Base-by-base conservation (phyloP, 2,113 vertebrate species). In the Lepus americanus region DNA sequence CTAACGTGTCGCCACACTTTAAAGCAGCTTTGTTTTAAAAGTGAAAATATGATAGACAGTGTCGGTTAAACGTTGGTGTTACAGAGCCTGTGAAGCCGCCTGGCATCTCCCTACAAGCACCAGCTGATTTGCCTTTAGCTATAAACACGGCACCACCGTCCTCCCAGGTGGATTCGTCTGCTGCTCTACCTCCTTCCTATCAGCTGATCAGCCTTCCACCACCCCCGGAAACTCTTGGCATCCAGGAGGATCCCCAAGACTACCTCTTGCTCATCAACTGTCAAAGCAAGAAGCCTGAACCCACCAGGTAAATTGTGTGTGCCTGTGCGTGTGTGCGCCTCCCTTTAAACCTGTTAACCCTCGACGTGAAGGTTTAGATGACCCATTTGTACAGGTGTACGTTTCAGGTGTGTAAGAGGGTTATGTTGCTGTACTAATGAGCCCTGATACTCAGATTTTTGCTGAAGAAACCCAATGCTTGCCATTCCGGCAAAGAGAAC, bases 241-340 rank as follows among this genome's bases (percentile, higher is more conserved):
- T 98, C 93, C 99, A 99, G 97, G 99, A 99, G 67, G 99, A 99
- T 97, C 99, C 99, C 77, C 99, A 99, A 98, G 99, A 99, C 98
- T 99, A 99, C 98, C 98, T 99, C 98, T 98, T 99, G 98, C 98
- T 99, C 96, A 98, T 99, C 97, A 99, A 99, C 98, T 99, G 99
- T 98, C 99, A 99, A 98, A 99, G 99, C 98, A 99, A 99, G 99
- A 99, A 99, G 97, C 99, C 99, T n/a, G 99, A 99, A 97, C 98
- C 99, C 64, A 97, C 98, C 98, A 99, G 99, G 99, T 99, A 97
- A 98, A 96, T 72, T 66, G 3, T 29, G 0, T 5, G 1, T 9
- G 27, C 17, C 10, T 5, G 3, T 27, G 12, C 0, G 1, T 2
- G 1, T 31, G 39, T 1, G 5, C 36, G 33, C 93, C 59, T 66